Evolutionary conservation across 1,140 invertebrate species (phyloP).

Genomic region (Drosophila albomicans): DNA sequence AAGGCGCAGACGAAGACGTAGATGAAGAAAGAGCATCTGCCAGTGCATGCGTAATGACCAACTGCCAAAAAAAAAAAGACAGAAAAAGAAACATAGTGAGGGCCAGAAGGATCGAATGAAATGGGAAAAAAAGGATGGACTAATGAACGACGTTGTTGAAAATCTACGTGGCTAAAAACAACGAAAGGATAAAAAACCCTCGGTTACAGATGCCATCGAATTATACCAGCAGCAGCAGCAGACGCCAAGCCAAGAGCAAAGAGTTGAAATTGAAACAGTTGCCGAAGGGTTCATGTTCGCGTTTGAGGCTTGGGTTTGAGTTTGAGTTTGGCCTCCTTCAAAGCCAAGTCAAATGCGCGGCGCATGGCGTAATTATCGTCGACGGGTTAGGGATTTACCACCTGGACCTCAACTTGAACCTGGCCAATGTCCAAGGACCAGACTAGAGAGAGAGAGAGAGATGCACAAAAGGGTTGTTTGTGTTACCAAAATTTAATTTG

Average conservation of each 20-base stretch:
- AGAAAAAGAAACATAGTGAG: slow-evolving; percentile 42
- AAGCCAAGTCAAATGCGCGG: slow-evolving; percentile 61
- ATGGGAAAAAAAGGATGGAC: slow-evolving; percentile 31
- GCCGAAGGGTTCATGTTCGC: slow-evolving; percentile 66
- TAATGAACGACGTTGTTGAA: slow-evolving; percentile 69
- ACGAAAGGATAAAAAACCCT: slow-evolving; percentile 49
- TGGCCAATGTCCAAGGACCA: slow-evolving; percentile 53
- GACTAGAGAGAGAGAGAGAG: slow-evolving; percentile 43
- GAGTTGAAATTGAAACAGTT: slow-evolving; percentile 74
- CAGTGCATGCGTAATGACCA: slow-evolving; percentile 79
- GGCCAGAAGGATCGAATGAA: slow-evolving; percentile 27
- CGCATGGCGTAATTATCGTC: slow-evolving; percentile 74
- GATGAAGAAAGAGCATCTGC: slow-evolving; percentile 66
- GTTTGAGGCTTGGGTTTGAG: slow-evolving; percentile 23
- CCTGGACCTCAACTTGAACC: slow-evolving; percentile 50
- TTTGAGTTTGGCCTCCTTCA: slow-evolving; percentile 18
- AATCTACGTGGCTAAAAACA: slow-evolving; percentile 60
- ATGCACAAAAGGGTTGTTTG: slow-evolving; percentile 47
- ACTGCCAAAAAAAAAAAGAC: slow-evolving; percentile 62
- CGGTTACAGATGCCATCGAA: slow-evolving; percentile 74
- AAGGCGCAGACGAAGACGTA: slow-evolving; percentile 14
- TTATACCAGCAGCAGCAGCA: slow-evolving; percentile 47
- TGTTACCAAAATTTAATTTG: slow-evolving; percentile 62
- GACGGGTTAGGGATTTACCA: slow-evolving; percentile 74
- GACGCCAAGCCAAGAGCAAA: slow-evolving; percentile 60